Base-by-base conservation (phyloP, 2,888 invertebrate species). In the Scrobipalpa atriplicella region DNA sequence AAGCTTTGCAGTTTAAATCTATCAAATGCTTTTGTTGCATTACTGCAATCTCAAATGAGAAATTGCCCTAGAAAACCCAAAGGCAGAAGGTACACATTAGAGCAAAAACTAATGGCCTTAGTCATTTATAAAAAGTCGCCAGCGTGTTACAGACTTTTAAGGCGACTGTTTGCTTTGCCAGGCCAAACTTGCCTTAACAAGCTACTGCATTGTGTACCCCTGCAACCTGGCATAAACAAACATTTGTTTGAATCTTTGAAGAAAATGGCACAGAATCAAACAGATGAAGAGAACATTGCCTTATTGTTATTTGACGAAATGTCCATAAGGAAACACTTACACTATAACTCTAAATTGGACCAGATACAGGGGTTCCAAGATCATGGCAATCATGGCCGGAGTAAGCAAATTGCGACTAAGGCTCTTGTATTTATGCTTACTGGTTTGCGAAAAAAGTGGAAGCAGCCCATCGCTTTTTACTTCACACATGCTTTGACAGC, bases 111-210 rank as follows among this genome's bases (percentile, higher is more conserved):
- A 13, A 11, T 62, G 19, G 63, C 64, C 18, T 51, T 67, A 8
- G 51, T 38, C 11, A 68, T 74, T 10, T 75, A 72, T 62, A 75
- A 75, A 71, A 74, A 70, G 29, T 77, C 72, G 10, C 70, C 69
- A 29, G 63, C 71, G 11, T 73, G 73, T 36, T 75, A 75, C 47
- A 68, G 72, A 47, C 61, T 75, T 13, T 62, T 75, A 8, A 68
- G 73, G 47, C 66, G 73, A 60, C 47, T 76, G 61, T 73, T 75
- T 69, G 60, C 70, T 64, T 66, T 75, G 54, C 73, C 73, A 16
- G 58, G 67, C 64, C 62, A 70, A 16, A 47, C 69, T 52, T 66
- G 62, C 38, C 63, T 73, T 51, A 73, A 68, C 7, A 65, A 66
- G 58, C 60, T 76, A 51, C 60, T 74, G 9, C 73, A 73, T 66